Evolutionary conservation across 1,140 invertebrate species (phyloP), one percentile per base, ranked within the genome.

Genomic region (Frieseomelitta varia): DNA sequence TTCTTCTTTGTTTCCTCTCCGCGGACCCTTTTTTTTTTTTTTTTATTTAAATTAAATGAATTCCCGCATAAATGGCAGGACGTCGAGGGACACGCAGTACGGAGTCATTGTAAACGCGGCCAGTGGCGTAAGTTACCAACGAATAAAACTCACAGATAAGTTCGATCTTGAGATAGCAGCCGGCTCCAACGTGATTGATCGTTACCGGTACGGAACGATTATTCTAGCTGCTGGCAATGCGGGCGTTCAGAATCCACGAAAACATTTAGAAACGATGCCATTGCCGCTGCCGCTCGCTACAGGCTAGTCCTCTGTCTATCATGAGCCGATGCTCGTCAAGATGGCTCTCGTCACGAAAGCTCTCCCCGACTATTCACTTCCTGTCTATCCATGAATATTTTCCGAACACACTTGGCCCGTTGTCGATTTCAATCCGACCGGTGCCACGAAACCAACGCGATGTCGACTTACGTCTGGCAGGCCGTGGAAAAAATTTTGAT

Each of bases 281-380:
- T 88, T 80, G 86, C 90, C 81, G 90, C 85, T 84, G 79, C 61
- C 72, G 78, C 81, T 82, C 76, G 84, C 86, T 81, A 82, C 79
- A 63, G 65, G 84, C 71, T 85, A 84, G 78, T 87, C 80, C 81
- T 83, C 81, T 82, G 75, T 81, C 85, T 87, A 72, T 84, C 74
- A 87, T 89, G 87, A 87, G 89, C 91, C 89, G 90, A 92, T 89
- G 88, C 85, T 91, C 88, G 88, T 85, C 87, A 90, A 94, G 93
- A 93, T 94, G 93, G 93, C 92, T 93, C 93, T 93, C 88, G 90
- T 90, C 88, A 84, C 92, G 79, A 90, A 88, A 92, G 84, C 91
- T 88, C 61, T 82, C 81, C 82, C 80, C 75, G 73, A 80, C 75
- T 82, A 84, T 81, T 87, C 88, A 91, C 92, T 93, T 94, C 91